Conservation (phyloP, 2,888 invertebrate species). For the Andrena marginata region DNA sequence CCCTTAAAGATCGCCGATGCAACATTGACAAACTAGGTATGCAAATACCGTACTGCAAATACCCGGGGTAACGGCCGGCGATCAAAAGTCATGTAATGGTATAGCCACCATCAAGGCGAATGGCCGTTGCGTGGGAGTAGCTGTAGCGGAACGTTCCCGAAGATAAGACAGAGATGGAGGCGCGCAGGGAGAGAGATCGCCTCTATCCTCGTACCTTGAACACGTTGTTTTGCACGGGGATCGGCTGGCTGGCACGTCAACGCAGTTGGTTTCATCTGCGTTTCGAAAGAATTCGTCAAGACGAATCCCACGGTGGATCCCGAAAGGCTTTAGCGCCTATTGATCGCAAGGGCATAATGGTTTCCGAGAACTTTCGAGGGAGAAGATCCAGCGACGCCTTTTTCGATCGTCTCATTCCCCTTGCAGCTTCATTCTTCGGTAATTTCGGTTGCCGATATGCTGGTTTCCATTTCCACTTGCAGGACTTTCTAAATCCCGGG, state of each 20-base stretch:
- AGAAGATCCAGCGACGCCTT: too few species aligned
- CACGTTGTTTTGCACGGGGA: slow-evolving; percentile 45
- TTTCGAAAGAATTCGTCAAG: slow-evolving; percentile 29
- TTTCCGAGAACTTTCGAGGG: too few species aligned
- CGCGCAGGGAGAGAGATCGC: slow-evolving; percentile 40
- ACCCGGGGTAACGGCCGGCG: slow-evolving; percentile 76
- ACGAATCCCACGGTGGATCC: not conserved
- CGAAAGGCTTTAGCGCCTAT: too few species aligned
- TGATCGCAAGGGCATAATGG: too few species aligned
- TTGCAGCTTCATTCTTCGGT: too few species aligned
- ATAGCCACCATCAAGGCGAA: slow-evolving; percentile 77
- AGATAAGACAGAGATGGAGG: slow-evolving; percentile 50
- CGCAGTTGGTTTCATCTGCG: slow-evolving; percentile 10
- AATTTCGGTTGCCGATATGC: too few species aligned
- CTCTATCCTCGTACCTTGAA: slow-evolving; percentile 12
- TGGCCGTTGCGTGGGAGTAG: slow-evolving; percentile 75
- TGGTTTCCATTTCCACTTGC: not conserved
- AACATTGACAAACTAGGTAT: slow-evolving; percentile 79
- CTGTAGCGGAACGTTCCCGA: slow-evolving; percentile 65
- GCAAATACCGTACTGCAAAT: slow-evolving; percentile 72
- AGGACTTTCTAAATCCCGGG: not conserved
- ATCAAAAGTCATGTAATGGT: slow-evolving; percentile 83
- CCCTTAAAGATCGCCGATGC: slow-evolving; percentile 65
- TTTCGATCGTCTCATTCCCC: too few species aligned
- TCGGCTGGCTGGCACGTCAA: slow-evolving; percentile 55